These are phyloP conservation scores for Bembecia ichneumoniformis DNA, from an alignment of 2,888 invertebrate species.

Conservation along the genomic window DNA sequence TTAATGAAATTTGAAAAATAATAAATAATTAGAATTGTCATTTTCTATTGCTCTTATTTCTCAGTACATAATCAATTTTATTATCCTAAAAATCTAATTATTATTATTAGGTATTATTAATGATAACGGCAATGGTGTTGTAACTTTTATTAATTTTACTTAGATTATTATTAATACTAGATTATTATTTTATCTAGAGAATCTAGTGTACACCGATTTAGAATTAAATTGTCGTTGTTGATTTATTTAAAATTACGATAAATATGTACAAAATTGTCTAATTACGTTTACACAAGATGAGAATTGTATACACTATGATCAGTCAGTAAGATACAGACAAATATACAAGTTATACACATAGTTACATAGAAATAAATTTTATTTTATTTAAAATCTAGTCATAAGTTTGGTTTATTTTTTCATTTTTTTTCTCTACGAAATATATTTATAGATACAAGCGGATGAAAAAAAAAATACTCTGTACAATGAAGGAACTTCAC, in stretches of 20 bases:
- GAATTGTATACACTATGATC: conserved; percentile 50
- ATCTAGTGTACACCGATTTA: conserved; percentile 60
- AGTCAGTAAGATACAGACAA: conserved; percentile 49
- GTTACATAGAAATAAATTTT: conserved; percentile 14
- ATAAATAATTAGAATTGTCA: conserved; percentile 26
- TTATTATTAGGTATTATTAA: conserved; percentile 10
- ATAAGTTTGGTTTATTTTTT: conserved; percentile 20
- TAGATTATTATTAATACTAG: conserved; percentile 8
- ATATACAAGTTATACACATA: conserved; percentile 14
- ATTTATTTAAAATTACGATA: conserved; percentile 28
- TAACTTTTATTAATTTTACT: conserved; percentile 29
- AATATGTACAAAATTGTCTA: conserved; percentile 27
- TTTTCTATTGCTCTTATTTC: conserved; percentile 50
- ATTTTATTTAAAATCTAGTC: conserved; percentile 20
- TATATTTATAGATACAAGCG: conserved; percentile 3
- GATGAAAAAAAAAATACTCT: background rate
- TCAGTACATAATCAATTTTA: conserved; percentile 38
- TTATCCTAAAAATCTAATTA: conserved; percentile 15
- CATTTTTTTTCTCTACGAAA: conserved; percentile 7
- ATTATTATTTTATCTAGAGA: conserved; percentile 28
- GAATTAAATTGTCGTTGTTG: conserved; percentile 70
- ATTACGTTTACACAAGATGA: conserved; percentile 26
- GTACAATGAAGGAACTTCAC: conserved; percentile 8
- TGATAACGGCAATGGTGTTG: conserved; percentile 53
- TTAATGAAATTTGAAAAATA: conserved; percentile 22